Conservation (phyloP, 1,140 invertebrate genomes). For the Heliconius congener region DNA sequence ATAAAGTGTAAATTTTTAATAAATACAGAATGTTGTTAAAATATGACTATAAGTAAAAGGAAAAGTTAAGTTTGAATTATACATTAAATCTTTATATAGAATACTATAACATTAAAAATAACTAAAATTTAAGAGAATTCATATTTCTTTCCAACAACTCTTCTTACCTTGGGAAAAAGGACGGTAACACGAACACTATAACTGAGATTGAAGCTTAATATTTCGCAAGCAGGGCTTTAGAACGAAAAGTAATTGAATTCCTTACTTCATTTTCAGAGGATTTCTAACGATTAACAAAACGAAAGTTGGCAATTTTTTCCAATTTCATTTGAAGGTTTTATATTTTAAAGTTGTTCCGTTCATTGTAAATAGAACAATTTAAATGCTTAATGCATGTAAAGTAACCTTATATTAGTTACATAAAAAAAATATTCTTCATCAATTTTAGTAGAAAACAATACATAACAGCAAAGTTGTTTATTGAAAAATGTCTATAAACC, state of each 20-base stretch:
- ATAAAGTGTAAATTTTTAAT: no score
- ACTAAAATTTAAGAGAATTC: neutral
- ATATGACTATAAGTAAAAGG: no score
- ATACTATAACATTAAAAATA: neutral
- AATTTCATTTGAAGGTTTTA: constrained; percentile 1
- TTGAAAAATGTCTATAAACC: no score
- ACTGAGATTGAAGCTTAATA: constrained; percentile 14
- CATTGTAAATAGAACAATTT: neutral
- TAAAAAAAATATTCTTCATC: no score
- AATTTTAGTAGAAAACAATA: no score
- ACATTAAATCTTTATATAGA: no score
- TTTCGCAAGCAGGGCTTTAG: constrained; percentile 5
- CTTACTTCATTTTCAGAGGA: constrained; percentile 6
- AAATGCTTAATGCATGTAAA: no score
- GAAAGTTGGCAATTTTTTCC: constrained; percentile 11
- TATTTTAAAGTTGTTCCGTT: neutral
- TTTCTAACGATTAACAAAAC: constrained; percentile 13
- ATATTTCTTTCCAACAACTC: neutral
- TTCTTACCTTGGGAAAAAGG: constrained; percentile 1
- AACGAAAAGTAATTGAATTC: constrained; percentile 9
- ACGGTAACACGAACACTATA: constrained; percentile 12
- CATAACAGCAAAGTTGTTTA: no score
- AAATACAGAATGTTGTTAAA: no score
- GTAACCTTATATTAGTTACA: no score
- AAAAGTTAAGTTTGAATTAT: no score